phyloP scores from a whole-genome alignment of 1,140 invertebrate genomes.

The Sipha flava region DNA sequence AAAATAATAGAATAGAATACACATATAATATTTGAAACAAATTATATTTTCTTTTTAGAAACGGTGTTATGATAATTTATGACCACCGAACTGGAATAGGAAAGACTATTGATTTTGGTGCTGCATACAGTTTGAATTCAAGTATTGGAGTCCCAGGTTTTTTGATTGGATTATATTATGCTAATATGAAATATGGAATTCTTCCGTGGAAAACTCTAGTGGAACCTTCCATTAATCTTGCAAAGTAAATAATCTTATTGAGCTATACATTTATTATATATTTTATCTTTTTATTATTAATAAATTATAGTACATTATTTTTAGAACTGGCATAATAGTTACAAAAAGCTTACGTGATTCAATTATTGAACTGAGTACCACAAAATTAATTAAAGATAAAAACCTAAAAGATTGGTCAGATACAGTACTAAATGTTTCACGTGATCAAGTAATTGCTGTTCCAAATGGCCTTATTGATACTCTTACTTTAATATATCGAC shows the following conservation, averaged over 20 bases:
- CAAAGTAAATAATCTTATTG: constrained; percentile 48
- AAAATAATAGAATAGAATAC: constrained; percentile 13
- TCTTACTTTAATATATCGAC: constrained; percentile 31
- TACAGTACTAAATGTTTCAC: neutral
- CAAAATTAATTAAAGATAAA: neutral
- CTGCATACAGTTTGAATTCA: constrained; percentile 33
- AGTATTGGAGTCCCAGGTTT: constrained; percentile 50
- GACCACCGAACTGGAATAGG: constrained; percentile 51
- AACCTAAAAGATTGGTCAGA: neutral
- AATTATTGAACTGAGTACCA: neutral
- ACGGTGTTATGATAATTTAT: constrained; percentile 63
- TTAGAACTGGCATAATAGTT: neutral
- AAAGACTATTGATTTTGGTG: constrained; percentile 51
- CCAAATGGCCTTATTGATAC: constrained; percentile 22
- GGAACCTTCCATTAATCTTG: constrained; percentile 55
- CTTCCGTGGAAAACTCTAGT: constrained; percentile 58
- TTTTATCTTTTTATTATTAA: neutral
- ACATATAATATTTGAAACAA: constrained; percentile 25
- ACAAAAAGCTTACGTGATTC: constrained; percentile 11
- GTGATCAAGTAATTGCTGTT: neutral
- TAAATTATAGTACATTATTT: constrained; percentile 21
- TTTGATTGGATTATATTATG: constrained; percentile 50
- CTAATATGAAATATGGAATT: constrained; percentile 53
- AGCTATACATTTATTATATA: neutral
- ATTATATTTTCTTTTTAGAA: constrained; percentile 47